A percentile compares a stretch with the other conserved stretches of the same genome.
Evolutionary conservation across 2,888 invertebrate species (phyloP).

Genomic region (Cristatella mucedo): DNA sequence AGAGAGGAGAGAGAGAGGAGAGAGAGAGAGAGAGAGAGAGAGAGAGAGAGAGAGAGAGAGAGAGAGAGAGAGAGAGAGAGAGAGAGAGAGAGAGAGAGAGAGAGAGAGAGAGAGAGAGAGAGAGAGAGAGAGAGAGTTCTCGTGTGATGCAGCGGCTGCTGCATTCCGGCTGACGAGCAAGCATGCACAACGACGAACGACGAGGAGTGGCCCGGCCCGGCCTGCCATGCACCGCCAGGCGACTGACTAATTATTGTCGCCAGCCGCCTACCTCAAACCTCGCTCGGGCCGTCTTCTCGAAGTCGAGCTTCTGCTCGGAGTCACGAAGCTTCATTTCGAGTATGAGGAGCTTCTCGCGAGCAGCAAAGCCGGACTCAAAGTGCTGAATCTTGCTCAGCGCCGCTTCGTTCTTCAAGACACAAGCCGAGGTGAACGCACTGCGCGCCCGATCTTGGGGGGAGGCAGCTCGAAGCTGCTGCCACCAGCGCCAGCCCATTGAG

Average conservation of each 20-base stretch:
- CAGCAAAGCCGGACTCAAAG: slow-evolving; percentile 17
- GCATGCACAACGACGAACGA: too few species aligned
- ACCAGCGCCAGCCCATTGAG: too few species aligned
- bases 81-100: slow-evolving; percentile 10
- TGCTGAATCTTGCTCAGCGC: neutral
- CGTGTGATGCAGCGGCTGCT: too few species aligned
- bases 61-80: slow-evolving; percentile 8
- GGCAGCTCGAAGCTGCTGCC: too few species aligned
- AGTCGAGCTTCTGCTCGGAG: slow-evolving; percentile 71
- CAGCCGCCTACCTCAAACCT: slow-evolving; percentile 7
- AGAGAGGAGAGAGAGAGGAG: slow-evolving; percentile 2
- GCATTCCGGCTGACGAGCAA: too few species aligned
- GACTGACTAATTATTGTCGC: too few species aligned
- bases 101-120: neutral
- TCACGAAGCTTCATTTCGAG: slow-evolving; percentile 74
- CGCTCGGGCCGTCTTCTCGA: slow-evolving; percentile 48
- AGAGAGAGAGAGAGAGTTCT: too few species aligned
- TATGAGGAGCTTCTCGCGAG: slow-evolving; percentile 50
- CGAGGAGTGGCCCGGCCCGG: too few species aligned
- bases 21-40: neutral
- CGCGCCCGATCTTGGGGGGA: too few species aligned
- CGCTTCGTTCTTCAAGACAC: too few species aligned
- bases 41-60: slow-evolving; percentile 9
- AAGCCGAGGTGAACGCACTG: too few species aligned
- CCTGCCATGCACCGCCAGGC: too few species aligned